Conservation (phyloP, 2,113 vertebrate species). For the Sander lucioperca region DNA sequence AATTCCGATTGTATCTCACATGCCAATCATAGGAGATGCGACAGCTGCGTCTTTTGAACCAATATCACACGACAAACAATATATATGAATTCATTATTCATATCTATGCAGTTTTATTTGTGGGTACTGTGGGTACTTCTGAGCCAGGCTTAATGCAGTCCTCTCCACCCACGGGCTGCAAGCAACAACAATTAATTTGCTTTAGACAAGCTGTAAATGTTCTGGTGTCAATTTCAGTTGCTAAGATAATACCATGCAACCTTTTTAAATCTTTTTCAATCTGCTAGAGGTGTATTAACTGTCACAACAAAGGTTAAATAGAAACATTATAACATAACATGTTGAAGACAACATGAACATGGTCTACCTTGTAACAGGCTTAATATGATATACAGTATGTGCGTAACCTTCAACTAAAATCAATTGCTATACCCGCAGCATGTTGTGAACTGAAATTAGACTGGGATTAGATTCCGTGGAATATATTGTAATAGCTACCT, state of each 20-base stretch:
- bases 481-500: not conserved
- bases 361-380: not conserved
- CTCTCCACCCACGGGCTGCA: too few relatives aligned
- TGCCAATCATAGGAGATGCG: slow-evolving; percentile 1
- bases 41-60: not conserved
- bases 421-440: not conserved
- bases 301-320: not conserved
- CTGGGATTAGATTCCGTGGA: not conserved
- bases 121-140: not conserved
- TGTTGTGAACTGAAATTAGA: not conserved
- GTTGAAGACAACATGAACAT: not conserved
- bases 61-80: not conserved
- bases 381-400: not conserved
- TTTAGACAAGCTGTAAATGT: not conserved
- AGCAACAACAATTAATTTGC: not conserved
- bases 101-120: not conserved
- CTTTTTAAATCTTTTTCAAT: not conserved
- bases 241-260: not conserved
- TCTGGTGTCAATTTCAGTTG: not conserved
- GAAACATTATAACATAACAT: not conserved
- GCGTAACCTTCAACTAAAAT: not conserved
- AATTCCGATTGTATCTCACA: slow-evolving; percentile 1
- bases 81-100: not conserved
- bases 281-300: not conserved
- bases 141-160: not conserved